These are phyloP conservation scores for Empis livida DNA, from an alignment of 2,888 invertebrate genomes.

Conservation along the genomic window DNA sequence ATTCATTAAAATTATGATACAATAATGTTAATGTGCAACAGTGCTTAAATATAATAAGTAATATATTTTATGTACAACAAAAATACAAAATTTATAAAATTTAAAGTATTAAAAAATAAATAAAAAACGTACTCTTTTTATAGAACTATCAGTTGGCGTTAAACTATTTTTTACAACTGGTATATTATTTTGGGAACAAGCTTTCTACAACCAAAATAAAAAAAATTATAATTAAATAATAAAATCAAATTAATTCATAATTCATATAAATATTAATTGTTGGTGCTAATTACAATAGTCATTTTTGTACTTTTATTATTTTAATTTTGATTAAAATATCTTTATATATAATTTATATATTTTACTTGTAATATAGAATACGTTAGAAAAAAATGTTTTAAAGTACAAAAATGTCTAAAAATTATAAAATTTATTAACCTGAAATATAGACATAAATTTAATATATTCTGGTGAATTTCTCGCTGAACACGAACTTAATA, in stretches of 20 bases:
- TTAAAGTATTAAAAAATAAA: slow-evolving; percentile 3
- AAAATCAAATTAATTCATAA: neutral
- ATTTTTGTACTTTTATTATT: too few species aligned
- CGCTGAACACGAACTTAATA: slow-evolving; percentile 28
- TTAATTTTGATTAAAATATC: too few species aligned
- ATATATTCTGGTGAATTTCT: slow-evolving; percentile 29
- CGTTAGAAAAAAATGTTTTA: too few species aligned
- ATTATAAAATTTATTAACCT: slow-evolving; percentile 18
- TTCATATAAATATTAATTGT: neutral
- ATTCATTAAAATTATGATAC: too few species aligned
- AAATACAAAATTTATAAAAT: neutral
- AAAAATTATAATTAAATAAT: slow-evolving; percentile 1
- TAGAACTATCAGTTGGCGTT: neutral
- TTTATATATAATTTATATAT: too few species aligned
- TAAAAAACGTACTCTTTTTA: slow-evolving; percentile 8
- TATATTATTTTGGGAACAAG: slow-evolving; percentile 27
- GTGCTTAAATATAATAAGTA: too few species aligned
- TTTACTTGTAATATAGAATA: too few species aligned
- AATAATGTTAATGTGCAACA: too few species aligned
- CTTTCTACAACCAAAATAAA: slow-evolving; percentile 21
- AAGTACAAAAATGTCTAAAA: too few species aligned
- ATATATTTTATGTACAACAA: neutral
- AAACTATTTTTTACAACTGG: slow-evolving; percentile 21
- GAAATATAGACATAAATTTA: slow-evolving; percentile 32
- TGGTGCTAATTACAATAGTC: too few species aligned